Conservation (phyloP, 2,797 vertebrate genomes). For the Lacerta agilis region DNA sequence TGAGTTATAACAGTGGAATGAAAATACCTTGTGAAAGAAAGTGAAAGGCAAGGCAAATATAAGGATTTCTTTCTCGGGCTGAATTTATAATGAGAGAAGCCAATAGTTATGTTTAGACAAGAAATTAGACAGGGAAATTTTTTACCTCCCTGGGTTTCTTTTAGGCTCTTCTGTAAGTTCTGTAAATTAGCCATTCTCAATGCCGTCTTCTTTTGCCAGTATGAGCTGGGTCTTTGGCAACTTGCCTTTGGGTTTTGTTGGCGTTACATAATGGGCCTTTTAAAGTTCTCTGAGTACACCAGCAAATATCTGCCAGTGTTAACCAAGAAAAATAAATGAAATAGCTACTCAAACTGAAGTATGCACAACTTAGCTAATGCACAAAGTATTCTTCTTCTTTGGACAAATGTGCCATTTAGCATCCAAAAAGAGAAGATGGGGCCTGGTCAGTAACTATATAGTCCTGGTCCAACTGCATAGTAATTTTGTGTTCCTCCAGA, state of each 20-base stretch:
- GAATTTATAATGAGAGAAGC: background rate
- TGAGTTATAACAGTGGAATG: background rate
- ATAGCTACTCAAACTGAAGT: slow-evolving; percentile 33
- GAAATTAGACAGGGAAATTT: background rate
- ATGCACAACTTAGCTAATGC: background rate
- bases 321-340: slow-evolving; percentile 16
- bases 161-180: background rate
- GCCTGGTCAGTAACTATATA: slow-evolving; percentile 70
- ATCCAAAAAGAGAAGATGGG: slow-evolving; percentile 60
- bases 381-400: slow-evolving; percentile 32
- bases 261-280: slow-evolving; percentile 13
- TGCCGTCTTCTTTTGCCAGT: slow-evolving; percentile 8
- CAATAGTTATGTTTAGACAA: background rate
- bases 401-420: slow-evolving; percentile 52
- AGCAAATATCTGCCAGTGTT: slow-evolving; percentile 10
- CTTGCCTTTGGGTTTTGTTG: slow-evolving; percentile 6
- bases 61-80: background rate
- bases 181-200: slow-evolving; percentile 27
- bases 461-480: slow-evolving; percentile 60
- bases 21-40: background rate
- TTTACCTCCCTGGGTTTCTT: background rate
- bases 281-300: background rate
- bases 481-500: slow-evolving; percentile 70
- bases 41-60: background rate
- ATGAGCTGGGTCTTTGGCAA: background rate